A percentile compares a stretch with the other conserved stretches of the same genome.
phyloP scores from a whole-genome alignment of 2,888 invertebrate genomes.

The Caprella mutica region DNA sequence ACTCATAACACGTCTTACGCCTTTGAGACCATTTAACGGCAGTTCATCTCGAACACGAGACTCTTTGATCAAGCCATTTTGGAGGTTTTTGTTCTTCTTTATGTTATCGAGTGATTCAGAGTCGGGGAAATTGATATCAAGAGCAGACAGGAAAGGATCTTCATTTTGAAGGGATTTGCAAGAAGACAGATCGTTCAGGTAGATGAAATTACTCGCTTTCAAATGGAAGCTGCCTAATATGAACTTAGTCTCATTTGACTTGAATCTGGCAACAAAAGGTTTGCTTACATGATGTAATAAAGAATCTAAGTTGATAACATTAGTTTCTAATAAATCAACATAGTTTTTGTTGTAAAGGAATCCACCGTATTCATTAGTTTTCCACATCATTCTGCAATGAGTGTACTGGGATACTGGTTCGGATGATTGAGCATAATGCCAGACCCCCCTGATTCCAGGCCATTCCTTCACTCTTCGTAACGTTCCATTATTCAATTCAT shows the following conservation, averaged over 20 bases:
- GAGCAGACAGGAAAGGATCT: neutral
- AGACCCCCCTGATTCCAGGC: conserved; percentile 52
- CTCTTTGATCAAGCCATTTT: neutral
- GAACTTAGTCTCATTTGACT: neutral
- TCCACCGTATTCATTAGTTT: conserved; percentile 8
- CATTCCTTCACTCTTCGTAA: conserved; percentile 54
- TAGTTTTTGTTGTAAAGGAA: neutral
- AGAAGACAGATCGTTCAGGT: too few species aligned
- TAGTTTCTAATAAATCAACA: neutral
- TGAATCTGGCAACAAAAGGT: neutral
- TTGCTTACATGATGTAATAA: neutral
- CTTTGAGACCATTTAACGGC: too few species aligned
- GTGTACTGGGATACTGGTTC: conserved; percentile 13
- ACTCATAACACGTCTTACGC: too few species aligned
- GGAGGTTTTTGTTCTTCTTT: neutral
- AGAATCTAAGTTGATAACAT: neutral
- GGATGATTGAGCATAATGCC: conserved; percentile 42
- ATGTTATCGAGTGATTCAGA: neutral
- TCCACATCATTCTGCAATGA: neutral
- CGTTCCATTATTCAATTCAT: conserved; percentile 55
- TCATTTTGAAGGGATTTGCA: conserved; percentile 1
- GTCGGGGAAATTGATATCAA: neutral
- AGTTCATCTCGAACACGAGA: too few species aligned
- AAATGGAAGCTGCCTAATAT: neutral
- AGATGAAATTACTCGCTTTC: neutral